These are phyloP conservation scores for Pyrochroa serraticornis DNA, from an alignment of 2,888 invertebrate genomes.

Conservation along the genomic window DNA sequence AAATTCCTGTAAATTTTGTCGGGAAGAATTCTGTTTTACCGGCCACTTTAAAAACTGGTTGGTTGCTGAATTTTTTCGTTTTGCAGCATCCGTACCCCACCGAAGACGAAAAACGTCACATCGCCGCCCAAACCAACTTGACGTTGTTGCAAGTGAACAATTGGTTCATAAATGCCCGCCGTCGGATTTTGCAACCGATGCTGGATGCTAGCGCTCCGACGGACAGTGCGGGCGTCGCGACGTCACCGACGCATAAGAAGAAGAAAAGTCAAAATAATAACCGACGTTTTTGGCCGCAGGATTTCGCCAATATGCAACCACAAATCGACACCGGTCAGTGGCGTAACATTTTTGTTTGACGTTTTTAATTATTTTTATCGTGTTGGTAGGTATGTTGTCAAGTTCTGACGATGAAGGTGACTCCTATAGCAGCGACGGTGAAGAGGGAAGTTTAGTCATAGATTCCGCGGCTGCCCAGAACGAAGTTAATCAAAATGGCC, in stretches of 20 bases:
- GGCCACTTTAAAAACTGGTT: background rate
- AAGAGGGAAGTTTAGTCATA: conserved; percentile 62
- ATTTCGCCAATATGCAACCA: conserved; percentile 66
- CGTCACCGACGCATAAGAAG: conserved; percentile 56
- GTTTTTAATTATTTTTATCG: conserved; percentile 9
- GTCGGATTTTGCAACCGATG: conserved; percentile 92
- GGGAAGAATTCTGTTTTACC: background rate
- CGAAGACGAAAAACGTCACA: conserved; percentile 90
- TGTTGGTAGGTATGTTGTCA: conserved; percentile 62
- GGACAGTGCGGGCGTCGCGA: conserved; percentile 42
- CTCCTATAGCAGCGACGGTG: conserved; percentile 63
- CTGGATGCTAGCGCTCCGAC: conserved; percentile 70
- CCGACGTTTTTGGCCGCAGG: conserved; percentile 77
- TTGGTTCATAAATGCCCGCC: conserved; percentile 93
- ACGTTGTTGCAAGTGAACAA: conserved; percentile 83
- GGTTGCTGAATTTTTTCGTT: no score
- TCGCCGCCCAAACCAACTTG: conserved; percentile 87
- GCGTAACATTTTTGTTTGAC: conserved; percentile 1
- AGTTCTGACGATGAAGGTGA: conserved; percentile 66
- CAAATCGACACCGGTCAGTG: conserved; percentile 65
- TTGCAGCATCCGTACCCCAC: conserved; percentile 92
- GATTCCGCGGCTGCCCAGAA: conserved; percentile 53
- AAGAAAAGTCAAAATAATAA: conserved; percentile 68
- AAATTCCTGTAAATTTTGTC: background rate
- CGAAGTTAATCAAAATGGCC: conserved; percentile 53